A percentile compares a stretch with the other conserved stretches of the same genome.
phyloP scores from a whole-genome alignment of 2,113 vertebrate genomes.

The Cromileptes altivelis region DNA sequence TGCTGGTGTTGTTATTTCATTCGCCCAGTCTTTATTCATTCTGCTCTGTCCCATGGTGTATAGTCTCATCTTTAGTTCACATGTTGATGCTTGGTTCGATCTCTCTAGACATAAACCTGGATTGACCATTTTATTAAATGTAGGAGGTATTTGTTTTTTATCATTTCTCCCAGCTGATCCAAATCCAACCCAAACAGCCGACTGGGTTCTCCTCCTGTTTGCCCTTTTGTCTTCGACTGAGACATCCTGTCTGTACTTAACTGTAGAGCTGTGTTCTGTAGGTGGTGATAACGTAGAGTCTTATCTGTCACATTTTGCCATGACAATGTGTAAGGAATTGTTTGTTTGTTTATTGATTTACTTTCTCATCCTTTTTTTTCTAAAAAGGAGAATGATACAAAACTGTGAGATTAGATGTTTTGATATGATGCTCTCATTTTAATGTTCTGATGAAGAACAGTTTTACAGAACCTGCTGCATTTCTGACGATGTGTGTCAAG shows the following conservation, averaged over 20 bases:
- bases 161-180: slow-evolving; percentile 24
- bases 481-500: slow-evolving; percentile 69
- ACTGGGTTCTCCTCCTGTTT: slow-evolving; percentile 18
- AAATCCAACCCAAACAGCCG: slow-evolving; percentile 21
- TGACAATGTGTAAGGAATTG: slow-evolving; percentile 62
- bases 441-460: slow-evolving; percentile 61
- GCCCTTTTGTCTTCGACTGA: slow-evolving; percentile 35
- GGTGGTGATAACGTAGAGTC: slow-evolving; percentile 51
- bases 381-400: slow-evolving; percentile 36
- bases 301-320: slow-evolving; percentile 67
- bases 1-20: slow-evolving; percentile 22
- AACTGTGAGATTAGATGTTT: slow-evolving; percentile 64
- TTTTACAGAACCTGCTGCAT: slow-evolving; percentile 63
- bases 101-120: slow-evolving; percentile 28
- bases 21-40: slow-evolving; percentile 48
- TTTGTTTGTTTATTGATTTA: slow-evolving; percentile 46
- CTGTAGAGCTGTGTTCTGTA: slow-evolving; percentile 56
- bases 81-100: slow-evolving; percentile 45
- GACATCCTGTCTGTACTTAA: slow-evolving; percentile 37
- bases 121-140: slow-evolving; percentile 42
- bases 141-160: slow-evolving; percentile 22
- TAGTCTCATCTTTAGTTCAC: slow-evolving; percentile 37
- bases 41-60: slow-evolving; percentile 48
- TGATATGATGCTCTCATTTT: slow-evolving; percentile 73
- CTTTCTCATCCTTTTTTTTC: slow-evolving; percentile 34